These are phyloP conservation scores for Scylla paramamosain DNA, from an alignment of 1,140 invertebrate genomes.

Conservation along the genomic window DNA sequence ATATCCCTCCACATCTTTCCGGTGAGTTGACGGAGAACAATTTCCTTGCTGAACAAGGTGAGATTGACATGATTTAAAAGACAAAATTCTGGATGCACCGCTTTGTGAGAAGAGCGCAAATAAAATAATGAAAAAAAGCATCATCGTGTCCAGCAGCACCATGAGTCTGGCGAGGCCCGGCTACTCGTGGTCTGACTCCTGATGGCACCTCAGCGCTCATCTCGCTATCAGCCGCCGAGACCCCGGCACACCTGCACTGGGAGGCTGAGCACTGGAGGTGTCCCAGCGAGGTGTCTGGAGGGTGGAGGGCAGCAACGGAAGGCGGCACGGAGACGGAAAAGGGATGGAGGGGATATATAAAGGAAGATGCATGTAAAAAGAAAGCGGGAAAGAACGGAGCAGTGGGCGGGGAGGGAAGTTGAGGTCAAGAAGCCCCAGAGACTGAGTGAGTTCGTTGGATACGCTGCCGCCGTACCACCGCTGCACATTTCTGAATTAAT, in stretches of 20 bases:
- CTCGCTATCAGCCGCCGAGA: not conserved
- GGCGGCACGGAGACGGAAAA: not conserved
- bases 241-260: not conserved
- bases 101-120: not conserved
- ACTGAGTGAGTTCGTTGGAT: not conserved
- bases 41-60: not conserved
- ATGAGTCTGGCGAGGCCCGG: not conserved
- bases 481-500: conserved; percentile 68
- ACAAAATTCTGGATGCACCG: not conserved
- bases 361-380: not conserved
- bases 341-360: not conserved
- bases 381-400: not conserved
- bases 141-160: too few relatives aligned
- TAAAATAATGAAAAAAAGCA: not conserved
- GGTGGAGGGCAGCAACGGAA: not conserved
- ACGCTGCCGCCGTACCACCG: not conserved
- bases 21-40: not conserved
- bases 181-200: not conserved
- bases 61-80: not conserved
- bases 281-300: not conserved
- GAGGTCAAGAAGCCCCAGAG: not conserved
- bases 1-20: not conserved
- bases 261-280: not conserved
- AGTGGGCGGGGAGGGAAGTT: not conserved
- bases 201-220: not conserved